Evolutionary conservation across 2,888 invertebrate genomes (phyloP).

Genomic region (Adineta ricciae): DNA sequence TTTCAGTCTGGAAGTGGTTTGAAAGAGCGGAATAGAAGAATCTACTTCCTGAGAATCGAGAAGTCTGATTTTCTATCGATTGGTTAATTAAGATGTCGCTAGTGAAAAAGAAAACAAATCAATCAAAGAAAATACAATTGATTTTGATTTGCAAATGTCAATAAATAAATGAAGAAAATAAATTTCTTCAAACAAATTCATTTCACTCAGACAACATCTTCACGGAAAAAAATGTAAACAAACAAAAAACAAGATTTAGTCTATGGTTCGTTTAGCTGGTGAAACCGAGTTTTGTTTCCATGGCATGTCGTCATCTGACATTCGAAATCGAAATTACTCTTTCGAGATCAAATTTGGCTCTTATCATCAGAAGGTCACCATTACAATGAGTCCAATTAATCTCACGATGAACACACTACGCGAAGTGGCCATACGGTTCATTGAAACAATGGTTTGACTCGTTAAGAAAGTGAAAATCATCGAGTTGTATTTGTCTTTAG

Average conservation of each 20-base stretch:
- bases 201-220: no score
- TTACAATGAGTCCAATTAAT: neutral
- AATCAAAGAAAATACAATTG: neutral
- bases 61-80: neutral
- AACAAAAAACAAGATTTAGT: neutral
- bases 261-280: neutral
- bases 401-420: neutral
- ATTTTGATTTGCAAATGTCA: neutral
- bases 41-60: neutral
- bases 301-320: neutral
- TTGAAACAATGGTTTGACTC: conserved; percentile 1
- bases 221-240: neutral
- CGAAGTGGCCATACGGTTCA: neutral
- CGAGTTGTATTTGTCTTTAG: neutral
- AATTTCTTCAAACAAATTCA: neutral
- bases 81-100: neutral
- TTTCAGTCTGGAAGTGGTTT: no score
- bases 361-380: conserved; percentile 10
- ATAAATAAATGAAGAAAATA: no score
- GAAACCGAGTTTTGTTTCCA: neutral
- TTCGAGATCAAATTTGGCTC: conserved; percentile 17
- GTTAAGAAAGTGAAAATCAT: no score
- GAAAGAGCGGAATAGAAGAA: no score
- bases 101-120: neutral
- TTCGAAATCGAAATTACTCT: neutral